A percentile compares a stretch with the other conserved stretches of the same genome.
phyloP scores from a whole-genome alignment of 1,140 invertebrate genomes.

The Sesamia nonagrioides region DNA sequence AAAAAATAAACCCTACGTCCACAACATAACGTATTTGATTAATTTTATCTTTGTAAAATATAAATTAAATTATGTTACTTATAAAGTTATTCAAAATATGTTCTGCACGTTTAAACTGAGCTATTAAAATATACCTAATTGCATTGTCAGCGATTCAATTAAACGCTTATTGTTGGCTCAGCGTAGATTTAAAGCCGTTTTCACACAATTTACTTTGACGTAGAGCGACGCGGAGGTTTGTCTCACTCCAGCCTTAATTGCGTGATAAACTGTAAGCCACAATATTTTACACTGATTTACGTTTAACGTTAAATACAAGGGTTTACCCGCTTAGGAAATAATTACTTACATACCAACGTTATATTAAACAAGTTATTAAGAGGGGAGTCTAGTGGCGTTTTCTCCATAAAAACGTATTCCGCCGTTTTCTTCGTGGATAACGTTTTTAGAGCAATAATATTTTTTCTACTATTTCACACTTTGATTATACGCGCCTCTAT shows the following conservation, averaged over 20 bases:
- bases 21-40: background rate
- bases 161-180: slow-evolving; percentile 49
- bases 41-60: background rate
- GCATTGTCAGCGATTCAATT: slow-evolving; percentile 44
- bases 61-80: background rate
- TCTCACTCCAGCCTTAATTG: slow-evolving; percentile 43
- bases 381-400: no score
- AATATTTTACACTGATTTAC: slow-evolving; percentile 53
- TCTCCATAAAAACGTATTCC: no score
- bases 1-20: background rate
- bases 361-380: background rate
- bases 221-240: slow-evolving; percentile 34
- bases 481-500: no score
- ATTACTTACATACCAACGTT: background rate
- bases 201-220: slow-evolving; percentile 54
- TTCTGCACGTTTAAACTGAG: background rate
- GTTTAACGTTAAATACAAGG: slow-evolving; percentile 24
- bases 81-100: slow-evolving; percentile 26
- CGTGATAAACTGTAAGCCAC: slow-evolving; percentile 51
- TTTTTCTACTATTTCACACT: no score
- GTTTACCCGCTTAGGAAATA: background rate
- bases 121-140: slow-evolving; percentile 32
- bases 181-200: slow-evolving; percentile 41
- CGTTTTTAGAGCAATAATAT: no score
- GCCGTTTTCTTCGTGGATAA: no score